phyloP scores from a whole-genome alignment of 2,113 vertebrate genomes.

The Poeciliopsis turrubarensis region DNA sequence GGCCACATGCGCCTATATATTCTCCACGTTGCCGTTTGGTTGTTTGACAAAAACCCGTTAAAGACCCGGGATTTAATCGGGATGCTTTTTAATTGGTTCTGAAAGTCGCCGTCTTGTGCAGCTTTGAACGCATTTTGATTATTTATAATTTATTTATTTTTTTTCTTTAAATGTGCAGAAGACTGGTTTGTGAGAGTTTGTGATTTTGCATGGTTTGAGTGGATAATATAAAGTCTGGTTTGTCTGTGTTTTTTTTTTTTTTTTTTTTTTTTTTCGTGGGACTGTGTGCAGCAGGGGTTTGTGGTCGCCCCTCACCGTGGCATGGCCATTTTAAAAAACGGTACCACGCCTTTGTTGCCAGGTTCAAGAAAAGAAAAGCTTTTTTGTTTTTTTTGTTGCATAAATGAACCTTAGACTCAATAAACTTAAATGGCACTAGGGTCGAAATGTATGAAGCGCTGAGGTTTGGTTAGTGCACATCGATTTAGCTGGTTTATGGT shows the following conservation, averaged over 20 bases:
- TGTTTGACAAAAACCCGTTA: background rate
- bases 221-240: too few relatives aligned
- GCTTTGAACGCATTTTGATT: background rate
- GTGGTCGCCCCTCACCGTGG: constrained; percentile 48
- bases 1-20: constrained; percentile 59
- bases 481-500: background rate
- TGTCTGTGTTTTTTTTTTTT: background rate
- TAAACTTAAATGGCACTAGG: accelerated
- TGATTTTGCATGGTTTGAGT: too few relatives aligned
- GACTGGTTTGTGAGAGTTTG: background rate
- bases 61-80: background rate
- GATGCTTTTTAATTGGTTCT: background rate
- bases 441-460: background rate
- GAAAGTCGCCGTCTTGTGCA: too few relatives aligned
- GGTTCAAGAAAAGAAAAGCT: constrained; percentile 47
- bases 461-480: background rate
- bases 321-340: constrained; percentile 76
- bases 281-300: constrained; percentile 36
- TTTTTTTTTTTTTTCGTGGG: background rate
- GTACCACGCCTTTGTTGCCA: constrained; percentile 83
- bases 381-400: constrained; percentile 14
- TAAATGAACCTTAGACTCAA: background rate
- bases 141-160: background rate
- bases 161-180: background rate
- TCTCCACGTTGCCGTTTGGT: too few relatives aligned